Base-by-base conservation (phyloP, 2,888 invertebrate species). In the Monochamus alternatus region DNA sequence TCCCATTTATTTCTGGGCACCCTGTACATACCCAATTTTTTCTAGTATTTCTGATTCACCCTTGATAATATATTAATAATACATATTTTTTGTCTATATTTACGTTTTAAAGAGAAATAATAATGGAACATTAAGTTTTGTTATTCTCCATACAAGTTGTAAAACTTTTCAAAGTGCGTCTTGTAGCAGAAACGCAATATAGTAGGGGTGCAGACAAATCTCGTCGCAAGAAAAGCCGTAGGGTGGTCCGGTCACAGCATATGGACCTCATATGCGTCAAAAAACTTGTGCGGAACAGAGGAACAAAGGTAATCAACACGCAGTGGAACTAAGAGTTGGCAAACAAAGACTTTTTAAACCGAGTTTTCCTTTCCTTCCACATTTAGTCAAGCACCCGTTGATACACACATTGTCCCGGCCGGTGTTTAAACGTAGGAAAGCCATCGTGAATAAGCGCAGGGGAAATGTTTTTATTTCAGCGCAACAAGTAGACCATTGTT, bases 301-400 rank as follows among this genome's bases (percentile, higher is more conserved):
- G 73, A 60, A 73, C 73, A 73, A 73, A 73, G 66, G 67, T 73
- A 73, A 73, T 73, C 73, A 73, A 73, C 73, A 67, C 73, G 60
- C 66, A 22, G 67, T 60, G 73, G 67, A 51, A 38, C 65, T 73
- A 67, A 64, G 47, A 66, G 73, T 73, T 60, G 67, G 67, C 73
- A 73, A 73, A 73, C 73, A 73, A 73, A 73, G 73, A 73, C 66
- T 73, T 73, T 73, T 73, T 66, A 73, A 73, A 67, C 66, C 59
- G 47, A 66, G 73, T 73, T 73, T 73, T 73, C 65, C 66, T 64
- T 73, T 60, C 69, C 62, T 58, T 22, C 62, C 62, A 47, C 51
- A 60, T 44, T 12, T 59, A 70, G 70, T 70, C 63, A 71, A 71
- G 63, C 51, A 71, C 71, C 71, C 71, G 71, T 71, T 71, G 71